Percentiles rank a stretch among this genome's conserved stretches.
These are phyloP conservation scores for Saccostrea cuccullata DNA, from an alignment of 1,140 invertebrate genomes.

Conservation along the genomic window DNA sequence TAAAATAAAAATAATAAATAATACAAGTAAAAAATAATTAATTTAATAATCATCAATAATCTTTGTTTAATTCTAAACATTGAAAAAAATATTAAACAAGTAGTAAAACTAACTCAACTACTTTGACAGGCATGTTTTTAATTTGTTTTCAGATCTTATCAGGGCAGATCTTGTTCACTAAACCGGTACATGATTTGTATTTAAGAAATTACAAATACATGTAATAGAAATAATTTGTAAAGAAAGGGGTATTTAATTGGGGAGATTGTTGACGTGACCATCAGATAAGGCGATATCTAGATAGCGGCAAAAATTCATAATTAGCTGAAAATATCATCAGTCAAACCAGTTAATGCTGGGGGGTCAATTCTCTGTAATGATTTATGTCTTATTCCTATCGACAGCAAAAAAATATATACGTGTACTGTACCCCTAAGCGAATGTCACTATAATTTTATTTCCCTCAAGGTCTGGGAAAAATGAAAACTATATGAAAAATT, in stretches of 20 bases:
- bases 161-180: neutral
- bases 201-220: constrained; percentile 36
- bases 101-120: neutral
- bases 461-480: neutral
- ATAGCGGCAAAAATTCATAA: constrained; percentile 33
- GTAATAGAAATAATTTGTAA: constrained; percentile 28
- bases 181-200: constrained; percentile 29
- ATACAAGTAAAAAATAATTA: no score
- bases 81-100: neutral
- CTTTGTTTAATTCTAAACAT: neutral
- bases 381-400: neutral
- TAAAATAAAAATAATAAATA: neutral
- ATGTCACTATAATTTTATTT: neutral
- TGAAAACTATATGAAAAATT: neutral
- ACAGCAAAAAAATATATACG: neutral
- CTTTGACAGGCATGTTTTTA: neutral
- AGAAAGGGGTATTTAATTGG: constrained; percentile 36
- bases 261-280: constrained; percentile 23
- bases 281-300: neutral
- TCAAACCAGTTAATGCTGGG: neutral
- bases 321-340: neutral
- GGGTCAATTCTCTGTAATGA: constrained; percentile 3
- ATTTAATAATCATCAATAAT: neutral
- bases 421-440: constrained; percentile 14
- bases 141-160: constrained; percentile 12